phyloP scores from a whole-genome alignment of 2,113 vertebrate genomes.

The Neodon shergylaensis region DNA sequence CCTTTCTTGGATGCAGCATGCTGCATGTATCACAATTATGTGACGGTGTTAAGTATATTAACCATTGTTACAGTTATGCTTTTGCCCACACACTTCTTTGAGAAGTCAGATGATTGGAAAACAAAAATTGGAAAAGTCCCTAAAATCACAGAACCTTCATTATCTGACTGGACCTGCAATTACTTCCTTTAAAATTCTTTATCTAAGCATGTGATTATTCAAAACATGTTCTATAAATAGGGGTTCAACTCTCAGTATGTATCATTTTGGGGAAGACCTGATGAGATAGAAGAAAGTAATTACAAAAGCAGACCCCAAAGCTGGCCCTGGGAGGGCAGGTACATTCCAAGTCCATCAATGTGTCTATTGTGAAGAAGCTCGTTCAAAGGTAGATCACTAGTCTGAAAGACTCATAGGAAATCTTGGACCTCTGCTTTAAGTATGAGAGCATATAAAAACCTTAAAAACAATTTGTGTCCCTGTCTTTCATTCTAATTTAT shows the following conservation, averaged over 20 bases:
- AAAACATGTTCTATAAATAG: not conserved
- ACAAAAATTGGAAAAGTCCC: conserved; percentile 3
- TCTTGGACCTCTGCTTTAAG: not conserved
- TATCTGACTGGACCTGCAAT: conserved; percentile 29
- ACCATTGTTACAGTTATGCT: rapidly evolving
- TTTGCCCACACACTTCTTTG: not conserved
- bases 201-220: not conserved
- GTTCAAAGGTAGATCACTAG: not conserved
- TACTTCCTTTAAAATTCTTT: conserved; percentile 66
- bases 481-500: not conserved
- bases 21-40: rapidly evolving
- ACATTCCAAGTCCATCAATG: not conserved
- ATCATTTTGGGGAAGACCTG: conserved; percentile 12
- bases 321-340: rapidly evolving
- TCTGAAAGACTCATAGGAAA: not conserved
- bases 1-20: conserved; percentile 10
- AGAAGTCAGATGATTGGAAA: not conserved
- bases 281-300: not conserved
- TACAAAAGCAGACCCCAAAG: not conserved
- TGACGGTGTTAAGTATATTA: not conserved
- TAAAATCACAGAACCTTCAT: not conserved
- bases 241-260: not conserved
- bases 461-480: not conserved
- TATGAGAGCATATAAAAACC: not conserved
- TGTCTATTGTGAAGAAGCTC: not conserved